These are phyloP conservation scores for Onychorhynchus coronatus DNA, from an alignment of 2,113 vertebrate species.

Conservation along the genomic window DNA sequence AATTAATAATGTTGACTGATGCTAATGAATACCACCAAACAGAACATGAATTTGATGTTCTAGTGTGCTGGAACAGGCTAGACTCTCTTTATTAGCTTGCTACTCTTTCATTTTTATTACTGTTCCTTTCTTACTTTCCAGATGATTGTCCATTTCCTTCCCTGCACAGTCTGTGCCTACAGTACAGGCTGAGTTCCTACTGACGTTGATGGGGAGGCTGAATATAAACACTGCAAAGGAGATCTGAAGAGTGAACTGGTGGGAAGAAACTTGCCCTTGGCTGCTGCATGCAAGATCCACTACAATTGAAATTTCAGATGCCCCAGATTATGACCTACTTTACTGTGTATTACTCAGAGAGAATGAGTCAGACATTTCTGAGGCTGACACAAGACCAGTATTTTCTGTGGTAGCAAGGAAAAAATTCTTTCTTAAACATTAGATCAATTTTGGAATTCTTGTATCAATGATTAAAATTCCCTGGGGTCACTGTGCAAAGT, in stretches of 20 bases:
- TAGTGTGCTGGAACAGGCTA: not conserved
- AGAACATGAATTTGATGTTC: not conserved
- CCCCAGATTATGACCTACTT: constrained; percentile 53
- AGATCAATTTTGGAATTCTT: constrained; percentile 21
- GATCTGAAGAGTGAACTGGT: not conserved
- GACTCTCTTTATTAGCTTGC: not conserved
- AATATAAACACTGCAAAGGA: not conserved
- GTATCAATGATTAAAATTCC: constrained; percentile 28
- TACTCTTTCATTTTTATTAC: not conserved
- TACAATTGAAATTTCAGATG: constrained; percentile 1
- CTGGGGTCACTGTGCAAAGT: not conserved
- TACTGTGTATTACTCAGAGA: not conserved
- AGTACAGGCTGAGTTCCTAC: not conserved
- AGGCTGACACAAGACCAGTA: not conserved
- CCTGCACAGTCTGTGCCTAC: not conserved
- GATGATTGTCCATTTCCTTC: not conserved
- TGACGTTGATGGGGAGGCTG: not conserved
- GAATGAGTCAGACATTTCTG: not conserved
- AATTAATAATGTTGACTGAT: not conserved
- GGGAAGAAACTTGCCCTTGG: not conserved
- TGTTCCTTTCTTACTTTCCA: not conserved
- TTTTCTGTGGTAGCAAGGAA: constrained; percentile 1
- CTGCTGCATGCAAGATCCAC: not conserved
- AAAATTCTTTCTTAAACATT: constrained; percentile 20
- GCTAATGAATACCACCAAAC: not conserved